These are phyloP conservation scores for Pelobates cultripes DNA, from an alignment of 2,797 vertebrate species.

Conservation along the genomic window DNA sequence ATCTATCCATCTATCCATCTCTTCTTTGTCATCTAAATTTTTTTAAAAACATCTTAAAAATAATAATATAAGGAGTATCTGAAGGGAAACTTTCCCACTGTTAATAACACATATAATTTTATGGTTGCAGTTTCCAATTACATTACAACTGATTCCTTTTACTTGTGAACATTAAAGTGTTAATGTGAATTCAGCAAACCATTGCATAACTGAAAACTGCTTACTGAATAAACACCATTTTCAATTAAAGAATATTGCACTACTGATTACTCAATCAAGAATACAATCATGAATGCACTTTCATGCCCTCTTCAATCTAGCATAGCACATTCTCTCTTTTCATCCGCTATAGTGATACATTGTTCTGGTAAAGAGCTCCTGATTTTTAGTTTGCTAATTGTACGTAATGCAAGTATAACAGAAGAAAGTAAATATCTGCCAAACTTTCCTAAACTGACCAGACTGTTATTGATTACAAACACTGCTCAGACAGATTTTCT, in stretches of 20 bases:
- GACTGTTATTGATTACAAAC: background rate
- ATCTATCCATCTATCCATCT: too few relatives aligned
- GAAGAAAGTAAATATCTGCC: background rate
- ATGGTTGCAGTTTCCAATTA: too few relatives aligned
- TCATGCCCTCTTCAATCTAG: slow-evolving; percentile 61
- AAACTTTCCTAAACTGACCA: slow-evolving; percentile 4
- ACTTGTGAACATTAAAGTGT: background rate
- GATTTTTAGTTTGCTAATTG: slow-evolving; percentile 41
- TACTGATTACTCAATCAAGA: slow-evolving; percentile 63
- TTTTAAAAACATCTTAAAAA: too few relatives aligned
- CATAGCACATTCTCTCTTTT: slow-evolving; percentile 58
- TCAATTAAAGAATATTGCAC: slow-evolving; percentile 57
- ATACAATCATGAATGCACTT: slow-evolving; percentile 57
- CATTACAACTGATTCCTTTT: too few relatives aligned
- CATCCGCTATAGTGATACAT: slow-evolving; percentile 58
- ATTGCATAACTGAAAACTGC: slow-evolving; percentile 17
- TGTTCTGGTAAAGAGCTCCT: slow-evolving; percentile 33
- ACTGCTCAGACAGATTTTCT: background rate
- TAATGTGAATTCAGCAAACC: slow-evolving; percentile 33
- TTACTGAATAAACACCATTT: slow-evolving; percentile 32
- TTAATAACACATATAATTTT: too few relatives aligned
- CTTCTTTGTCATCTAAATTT: too few relatives aligned
- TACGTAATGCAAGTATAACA: slow-evolving; percentile 18
- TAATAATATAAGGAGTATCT: too few relatives aligned
- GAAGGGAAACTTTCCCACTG: too few relatives aligned